A percentile compares a stretch with the other conserved stretches of the same genome.
Conservation (phyloP, 53 echinoderm and acorn worm species). For the Astropecten irregularis region DNA sequence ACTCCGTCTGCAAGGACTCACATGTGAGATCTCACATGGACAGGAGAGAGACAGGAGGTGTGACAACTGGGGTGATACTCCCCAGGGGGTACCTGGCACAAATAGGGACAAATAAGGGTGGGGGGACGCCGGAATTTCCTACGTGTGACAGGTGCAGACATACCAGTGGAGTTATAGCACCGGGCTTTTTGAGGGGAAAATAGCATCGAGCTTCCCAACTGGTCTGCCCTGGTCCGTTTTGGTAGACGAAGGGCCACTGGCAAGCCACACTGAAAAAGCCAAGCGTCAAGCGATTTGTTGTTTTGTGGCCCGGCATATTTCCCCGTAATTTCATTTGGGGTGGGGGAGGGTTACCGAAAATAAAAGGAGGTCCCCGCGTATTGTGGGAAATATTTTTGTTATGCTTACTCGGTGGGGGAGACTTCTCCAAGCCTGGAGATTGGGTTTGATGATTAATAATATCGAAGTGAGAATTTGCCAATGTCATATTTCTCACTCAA, state of each 20-base stretch:
- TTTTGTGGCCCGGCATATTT: conserved; percentile 42
- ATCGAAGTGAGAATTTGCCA: too few species aligned
- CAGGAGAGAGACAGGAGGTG: conserved; percentile 51
- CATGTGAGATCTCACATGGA: conserved; percentile 46
- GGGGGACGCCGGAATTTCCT: conserved; percentile 44
- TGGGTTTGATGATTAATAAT: too few species aligned
- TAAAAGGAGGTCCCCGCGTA: background rate
- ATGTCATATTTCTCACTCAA: too few species aligned
- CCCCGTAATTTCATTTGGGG: conserved; percentile 43
- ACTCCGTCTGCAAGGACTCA: conserved; percentile 12
- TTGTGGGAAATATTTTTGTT: conserved; percentile 26
- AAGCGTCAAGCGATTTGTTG: conserved; percentile 35
- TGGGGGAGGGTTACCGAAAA: background rate
- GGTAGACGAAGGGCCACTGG: too few species aligned
- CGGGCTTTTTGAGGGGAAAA: background rate
- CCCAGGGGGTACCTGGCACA: conserved; percentile 54
- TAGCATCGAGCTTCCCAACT: background rate
- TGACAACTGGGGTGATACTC: conserved; percentile 55
- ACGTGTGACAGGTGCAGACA: conserved; percentile 50
- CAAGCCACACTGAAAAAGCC: too few species aligned
- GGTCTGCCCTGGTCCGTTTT: too few species aligned
- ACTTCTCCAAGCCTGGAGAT: background rate
- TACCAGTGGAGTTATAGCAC: conserved; percentile 43
- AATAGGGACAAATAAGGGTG: conserved; percentile 54
- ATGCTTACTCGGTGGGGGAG: conserved; percentile 20